Base-by-base conservation (phyloP, 2,888 invertebrate genomes). In the Drosophila kuntzei region DNA sequence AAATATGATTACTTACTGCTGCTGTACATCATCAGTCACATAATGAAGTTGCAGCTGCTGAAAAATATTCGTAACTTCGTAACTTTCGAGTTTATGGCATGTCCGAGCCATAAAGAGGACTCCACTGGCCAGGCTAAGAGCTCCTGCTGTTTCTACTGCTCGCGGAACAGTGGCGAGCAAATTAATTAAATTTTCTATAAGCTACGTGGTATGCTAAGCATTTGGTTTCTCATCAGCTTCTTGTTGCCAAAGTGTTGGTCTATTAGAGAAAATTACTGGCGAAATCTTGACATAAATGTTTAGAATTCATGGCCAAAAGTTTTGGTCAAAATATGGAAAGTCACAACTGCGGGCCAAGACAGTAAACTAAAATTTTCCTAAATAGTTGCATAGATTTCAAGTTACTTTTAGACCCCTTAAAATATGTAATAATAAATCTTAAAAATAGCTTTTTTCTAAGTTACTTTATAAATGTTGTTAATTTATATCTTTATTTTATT, bases 11-110 rank as follows among this genome's bases (percentile, higher is more conserved):
- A 77, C 83, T 86, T 79, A 71, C 66, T 55, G 70, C 63, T 61
- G 63, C 69, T 78, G 76, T 82, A 74, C 80, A 86, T 82, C 83
- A 88, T 83, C 83, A 88, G 88, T 83, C 88, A 83, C 88, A 83
- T 88, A 83, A 83, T 83, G 87, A 82, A 83, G 87, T 80, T 83
- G 87, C 87, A 88, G 83, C 80, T 77, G 83, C 70, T 86, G 75
- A 59, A 76, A 86, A 88, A 76, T 79, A 58, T 65, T 79, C 73
- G 69, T 68, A 85, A 49, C 61, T 72, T 71, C 34, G 62, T 59
- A 72, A 77, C 80, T 82, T 79, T 67, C 49, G 32, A 77, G 77
- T 68, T 83, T 86, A 87, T 83, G 83, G 76, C 83, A 79, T 83
- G 82, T 85, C 70, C 79, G 25, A 54, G 71, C 66, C 68, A 70